A percentile compares a stretch with the other conserved stretches of the same genome.
These are phyloP conservation scores for Cyclophora albipunctata DNA, from an alignment of 2,888 invertebrate genomes.

Conservation along the genomic window DNA sequence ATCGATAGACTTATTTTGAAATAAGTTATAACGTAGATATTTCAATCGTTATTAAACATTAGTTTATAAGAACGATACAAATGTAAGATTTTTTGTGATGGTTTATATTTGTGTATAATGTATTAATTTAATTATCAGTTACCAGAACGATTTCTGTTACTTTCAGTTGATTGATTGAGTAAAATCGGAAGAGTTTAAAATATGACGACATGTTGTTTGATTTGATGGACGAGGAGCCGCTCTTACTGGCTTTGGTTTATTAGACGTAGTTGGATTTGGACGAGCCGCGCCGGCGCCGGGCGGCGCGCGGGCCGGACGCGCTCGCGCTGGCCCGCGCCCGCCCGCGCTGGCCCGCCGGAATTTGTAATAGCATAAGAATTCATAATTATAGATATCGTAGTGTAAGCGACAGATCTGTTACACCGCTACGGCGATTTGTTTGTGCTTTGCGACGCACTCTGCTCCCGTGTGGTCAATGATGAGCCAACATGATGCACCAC, in stretches of 20 bases:
- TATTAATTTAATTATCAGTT: constrained; percentile 69
- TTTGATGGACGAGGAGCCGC: constrained; percentile 31
- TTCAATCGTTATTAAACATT: constrained; percentile 56
- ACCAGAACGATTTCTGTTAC: constrained; percentile 67
- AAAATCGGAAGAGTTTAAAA: constrained; percentile 61
- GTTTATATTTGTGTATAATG: constrained; percentile 59
- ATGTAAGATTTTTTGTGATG: constrained; percentile 59
- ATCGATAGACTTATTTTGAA: constrained; percentile 66
- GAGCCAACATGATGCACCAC: too few relatives aligned
- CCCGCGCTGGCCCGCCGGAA: constrained; percentile 9
- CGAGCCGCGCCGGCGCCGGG: constrained; percentile 31
- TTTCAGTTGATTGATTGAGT: constrained; percentile 72
- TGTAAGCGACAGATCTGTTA: constrained; percentile 66
- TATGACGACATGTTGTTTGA: constrained; percentile 65
- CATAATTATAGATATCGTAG: constrained; percentile 47
- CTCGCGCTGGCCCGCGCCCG: too few relatives aligned
- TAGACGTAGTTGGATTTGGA: constrained; percentile 52
- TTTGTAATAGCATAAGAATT: constrained; percentile 44
- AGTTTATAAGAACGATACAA: constrained; percentile 42
- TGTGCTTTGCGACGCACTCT: constrained; percentile 48
- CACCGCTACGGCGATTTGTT: constrained; percentile 57
- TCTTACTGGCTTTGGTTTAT: constrained; percentile 37
- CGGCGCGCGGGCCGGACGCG: constrained; percentile 10
- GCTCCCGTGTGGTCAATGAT: constrained; percentile 30
- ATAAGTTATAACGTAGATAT: constrained; percentile 62